phyloP scores from a whole-genome alignment of 1,140 invertebrate species.

The Zaprionus vittiger region DNA sequence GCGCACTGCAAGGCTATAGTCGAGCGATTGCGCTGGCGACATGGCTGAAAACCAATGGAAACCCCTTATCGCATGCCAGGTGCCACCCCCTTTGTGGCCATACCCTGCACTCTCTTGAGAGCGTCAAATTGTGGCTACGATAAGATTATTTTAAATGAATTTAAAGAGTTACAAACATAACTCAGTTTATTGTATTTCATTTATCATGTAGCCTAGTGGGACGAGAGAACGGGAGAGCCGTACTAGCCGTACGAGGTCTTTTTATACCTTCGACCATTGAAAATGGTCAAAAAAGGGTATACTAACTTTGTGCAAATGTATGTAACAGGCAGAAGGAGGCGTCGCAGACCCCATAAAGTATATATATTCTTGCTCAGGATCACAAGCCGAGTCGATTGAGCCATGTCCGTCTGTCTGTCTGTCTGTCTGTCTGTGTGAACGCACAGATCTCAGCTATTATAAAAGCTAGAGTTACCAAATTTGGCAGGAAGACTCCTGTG shows the following conservation, averaged over 20 bases:
- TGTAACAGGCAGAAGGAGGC: too few relatives aligned
- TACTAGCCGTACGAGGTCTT: not conserved
- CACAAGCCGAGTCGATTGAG: too few relatives aligned
- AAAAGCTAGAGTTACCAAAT: too few relatives aligned
- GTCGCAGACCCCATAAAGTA: too few relatives aligned
- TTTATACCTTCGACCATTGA: not conserved
- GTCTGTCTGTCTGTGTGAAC: too few relatives aligned
- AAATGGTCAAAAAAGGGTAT: too few relatives aligned
- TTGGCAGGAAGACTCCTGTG: too few relatives aligned
- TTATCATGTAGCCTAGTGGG: not conserved
- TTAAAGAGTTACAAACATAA: constrained; percentile 27
- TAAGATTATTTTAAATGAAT: constrained; percentile 36
- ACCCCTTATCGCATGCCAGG: constrained; percentile 20
- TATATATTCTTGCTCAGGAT: too few relatives aligned
- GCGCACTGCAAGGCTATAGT: constrained; percentile 38
- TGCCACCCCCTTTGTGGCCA: not conserved
- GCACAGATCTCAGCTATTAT: too few relatives aligned
- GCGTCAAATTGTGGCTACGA: constrained; percentile 27
- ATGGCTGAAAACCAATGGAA: not conserved
- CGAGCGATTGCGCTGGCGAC: not conserved
- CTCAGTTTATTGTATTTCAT: constrained; percentile 29
- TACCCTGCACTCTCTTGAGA: not conserved
- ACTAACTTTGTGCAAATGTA: too few relatives aligned
- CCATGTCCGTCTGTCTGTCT: too few relatives aligned
- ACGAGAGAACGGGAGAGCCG: not conserved